A percentile compares a stretch with the other conserved stretches of the same genome.
phyloP scores from a whole-genome alignment of 2,113 vertebrate species.

The Saccopteryx bilineata region DNA sequence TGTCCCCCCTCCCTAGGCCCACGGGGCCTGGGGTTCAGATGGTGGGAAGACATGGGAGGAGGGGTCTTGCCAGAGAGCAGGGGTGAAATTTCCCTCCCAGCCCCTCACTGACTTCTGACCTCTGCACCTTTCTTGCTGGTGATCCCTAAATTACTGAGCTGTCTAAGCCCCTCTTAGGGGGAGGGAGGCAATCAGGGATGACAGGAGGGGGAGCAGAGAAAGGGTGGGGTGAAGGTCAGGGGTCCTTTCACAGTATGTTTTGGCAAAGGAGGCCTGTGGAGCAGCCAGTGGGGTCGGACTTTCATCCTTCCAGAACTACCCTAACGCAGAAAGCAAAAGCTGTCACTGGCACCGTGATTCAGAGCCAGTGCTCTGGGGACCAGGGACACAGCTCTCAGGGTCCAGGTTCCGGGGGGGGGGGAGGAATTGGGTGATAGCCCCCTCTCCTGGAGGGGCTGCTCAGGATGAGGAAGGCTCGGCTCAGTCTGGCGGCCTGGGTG shows the following conservation, averaged over 20 bases:
- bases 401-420: not conserved
- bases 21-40: not conserved
- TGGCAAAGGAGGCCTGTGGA: conserved; percentile 76
- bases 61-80: conserved; percentile 26
- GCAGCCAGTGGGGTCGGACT: conserved; percentile 58
- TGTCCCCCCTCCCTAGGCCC: not conserved
- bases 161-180: conserved; percentile 41
- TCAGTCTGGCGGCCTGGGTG: not conserved
- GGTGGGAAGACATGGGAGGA: conserved; percentile 7
- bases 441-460: not conserved
- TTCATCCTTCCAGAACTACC: conserved; percentile 66
- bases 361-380: not conserved
- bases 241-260: conserved; percentile 84
- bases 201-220: conserved; percentile 62
- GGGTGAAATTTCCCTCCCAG: conserved; percentile 73
- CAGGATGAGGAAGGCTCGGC: not conserved
- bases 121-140: conserved; percentile 74
- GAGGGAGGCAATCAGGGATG: conserved; percentile 63
- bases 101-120: conserved; percentile 82
- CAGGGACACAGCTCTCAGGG: not conserved
- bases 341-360: not conserved
- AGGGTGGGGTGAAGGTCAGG: conserved; percentile 76
- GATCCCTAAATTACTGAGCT: conserved; percentile 83
- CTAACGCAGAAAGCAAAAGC: not conserved
- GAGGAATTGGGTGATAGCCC: not conserved